phyloP scores from a whole-genome alignment of 2,113 vertebrate species.

The Ploceus nigricollis region DNA sequence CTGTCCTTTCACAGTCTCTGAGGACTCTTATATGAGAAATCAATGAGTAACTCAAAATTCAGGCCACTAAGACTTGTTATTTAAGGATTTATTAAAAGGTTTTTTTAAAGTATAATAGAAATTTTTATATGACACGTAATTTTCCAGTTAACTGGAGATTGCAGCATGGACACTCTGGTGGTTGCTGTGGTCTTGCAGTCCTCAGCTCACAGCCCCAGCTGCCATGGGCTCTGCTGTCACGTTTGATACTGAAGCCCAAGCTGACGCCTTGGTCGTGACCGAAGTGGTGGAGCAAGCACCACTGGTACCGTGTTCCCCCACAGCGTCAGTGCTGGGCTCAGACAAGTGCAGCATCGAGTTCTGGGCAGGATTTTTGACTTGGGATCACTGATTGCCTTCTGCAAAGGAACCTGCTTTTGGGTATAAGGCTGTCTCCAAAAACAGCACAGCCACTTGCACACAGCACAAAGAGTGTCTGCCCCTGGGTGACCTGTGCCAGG shows the following conservation, averaged over 20 bases:
- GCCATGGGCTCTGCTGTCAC: background rate
- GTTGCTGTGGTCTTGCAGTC: background rate
- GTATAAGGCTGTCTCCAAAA: background rate
- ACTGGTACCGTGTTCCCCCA: accelerated
- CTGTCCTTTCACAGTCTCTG: background rate
- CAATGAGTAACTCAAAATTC: background rate
- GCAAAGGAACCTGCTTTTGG: background rate
- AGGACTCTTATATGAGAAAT: background rate
- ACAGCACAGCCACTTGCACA: background rate
- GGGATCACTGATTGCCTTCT: background rate
- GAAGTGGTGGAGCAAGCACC: background rate
- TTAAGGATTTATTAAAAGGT: background rate
- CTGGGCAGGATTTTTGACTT: background rate
- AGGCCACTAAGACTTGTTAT: background rate
- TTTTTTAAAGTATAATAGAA: background rate
- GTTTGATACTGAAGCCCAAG: background rate
- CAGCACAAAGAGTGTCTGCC: background rate
- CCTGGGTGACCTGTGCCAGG: background rate
- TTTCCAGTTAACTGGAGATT: background rate
- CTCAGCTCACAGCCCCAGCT: background rate
- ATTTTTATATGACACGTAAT: background rate
- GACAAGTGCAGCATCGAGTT: accelerated
- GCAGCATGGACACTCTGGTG: background rate
- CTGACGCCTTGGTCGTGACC: background rate
- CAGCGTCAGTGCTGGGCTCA: background rate